Evolutionary conservation across 2,888 invertebrate species (phyloP).

Genomic region (Myopa tessellatipennis): DNA sequence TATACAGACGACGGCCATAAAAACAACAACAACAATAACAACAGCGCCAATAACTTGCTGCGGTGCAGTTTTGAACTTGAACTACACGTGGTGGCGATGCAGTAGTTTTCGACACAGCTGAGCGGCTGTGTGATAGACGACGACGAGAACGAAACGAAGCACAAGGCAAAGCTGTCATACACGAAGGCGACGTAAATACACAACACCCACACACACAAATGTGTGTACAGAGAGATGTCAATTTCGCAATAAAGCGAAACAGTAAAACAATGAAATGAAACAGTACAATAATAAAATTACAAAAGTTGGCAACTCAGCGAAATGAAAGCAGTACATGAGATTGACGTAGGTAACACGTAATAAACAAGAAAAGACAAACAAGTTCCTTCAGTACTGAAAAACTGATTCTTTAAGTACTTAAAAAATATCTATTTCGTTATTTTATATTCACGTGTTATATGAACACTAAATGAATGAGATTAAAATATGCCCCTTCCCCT

Average conservation of each 20-base stretch:
- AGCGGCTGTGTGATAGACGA: conserved; percentile 27
- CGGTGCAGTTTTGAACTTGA: conserved; percentile 64
- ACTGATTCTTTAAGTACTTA: too few relatives aligned
- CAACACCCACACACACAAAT: neutral
- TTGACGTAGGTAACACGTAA: neutral
- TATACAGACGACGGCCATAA: neutral
- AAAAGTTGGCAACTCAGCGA: too few relatives aligned
- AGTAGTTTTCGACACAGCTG: conserved; percentile 55
- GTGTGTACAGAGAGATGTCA: conserved; percentile 4
- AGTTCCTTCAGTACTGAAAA: too few relatives aligned
- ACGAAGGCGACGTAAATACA: conserved; percentile 5
- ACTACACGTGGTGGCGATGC: conserved; percentile 68
- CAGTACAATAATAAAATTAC: too few relatives aligned
- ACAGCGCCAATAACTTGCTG: conserved; percentile 22
- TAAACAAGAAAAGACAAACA: too few relatives aligned
- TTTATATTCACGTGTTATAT: too few relatives aligned
- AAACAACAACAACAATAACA: neutral
- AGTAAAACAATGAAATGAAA: too few relatives aligned
- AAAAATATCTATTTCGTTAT: too few relatives aligned
- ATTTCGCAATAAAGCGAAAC: neutral
- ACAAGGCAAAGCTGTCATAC: neutral
- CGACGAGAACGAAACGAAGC: conserved; percentile 23
- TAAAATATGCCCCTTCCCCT: too few relatives aligned
- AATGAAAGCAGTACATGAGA: too few relatives aligned
- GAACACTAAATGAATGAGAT: too few relatives aligned